Conservation (phyloP, 2,888 invertebrate species). For the Malthinus seriepunctatus region DNA sequence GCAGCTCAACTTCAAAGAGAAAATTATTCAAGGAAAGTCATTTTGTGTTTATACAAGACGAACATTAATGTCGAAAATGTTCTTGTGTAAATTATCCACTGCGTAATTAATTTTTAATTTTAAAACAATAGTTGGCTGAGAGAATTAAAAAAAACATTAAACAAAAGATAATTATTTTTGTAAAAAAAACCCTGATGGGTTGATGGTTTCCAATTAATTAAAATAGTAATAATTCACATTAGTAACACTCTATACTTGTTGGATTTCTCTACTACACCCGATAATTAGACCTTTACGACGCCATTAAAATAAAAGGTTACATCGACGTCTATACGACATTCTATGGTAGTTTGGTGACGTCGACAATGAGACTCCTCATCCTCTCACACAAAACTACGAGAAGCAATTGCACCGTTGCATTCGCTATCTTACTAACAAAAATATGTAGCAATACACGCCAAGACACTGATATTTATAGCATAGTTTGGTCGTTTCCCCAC, state of each 20-base stretch:
- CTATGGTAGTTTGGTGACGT: neutral
- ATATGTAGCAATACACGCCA: conserved; percentile 52
- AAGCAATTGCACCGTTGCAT: conserved; percentile 43
- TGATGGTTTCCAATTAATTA: neutral
- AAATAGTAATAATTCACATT: conserved; percentile 39
- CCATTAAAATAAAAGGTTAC: conserved; percentile 37
- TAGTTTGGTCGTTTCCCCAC: conserved; percentile 49
- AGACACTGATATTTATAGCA: conserved; percentile 50
- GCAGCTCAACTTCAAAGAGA: conserved; percentile 18
- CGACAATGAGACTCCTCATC: neutral
- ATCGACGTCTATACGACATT: neutral
- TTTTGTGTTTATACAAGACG: conserved; percentile 4
- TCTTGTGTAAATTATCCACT: no score
- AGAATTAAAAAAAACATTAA: conserved; percentile 27
- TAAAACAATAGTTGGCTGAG: conserved; percentile 18
- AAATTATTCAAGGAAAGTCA: conserved; percentile 13
- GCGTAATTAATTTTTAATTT: conserved; percentile 14
- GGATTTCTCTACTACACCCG: conserved; percentile 40
- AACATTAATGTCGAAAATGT: conserved; percentile 16
- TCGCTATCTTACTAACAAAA: conserved; percentile 50
- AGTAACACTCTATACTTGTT: conserved; percentile 42
- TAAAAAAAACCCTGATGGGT: neutral
- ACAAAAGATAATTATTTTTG: conserved; percentile 34
- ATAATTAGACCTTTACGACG: conserved; percentile 46
- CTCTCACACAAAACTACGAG: conserved; percentile 20